Base-by-base conservation (phyloP, 23 tunicate genomes). In the Botrylloides violaceus region DNA sequence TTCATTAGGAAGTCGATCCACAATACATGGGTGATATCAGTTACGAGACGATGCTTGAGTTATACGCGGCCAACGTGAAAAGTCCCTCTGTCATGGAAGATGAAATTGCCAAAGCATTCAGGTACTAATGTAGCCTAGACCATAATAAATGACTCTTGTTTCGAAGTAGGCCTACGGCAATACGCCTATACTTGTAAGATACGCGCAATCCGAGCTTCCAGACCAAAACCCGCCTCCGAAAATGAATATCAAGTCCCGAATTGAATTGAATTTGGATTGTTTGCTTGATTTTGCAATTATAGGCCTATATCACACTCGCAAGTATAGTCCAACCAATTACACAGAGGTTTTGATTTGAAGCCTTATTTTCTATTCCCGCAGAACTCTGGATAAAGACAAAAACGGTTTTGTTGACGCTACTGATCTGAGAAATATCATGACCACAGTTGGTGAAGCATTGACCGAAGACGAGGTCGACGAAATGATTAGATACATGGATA, bases 391-490 rank as follows among this genome's bases (percentile, higher is more conserved):
- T 55, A 72, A 72, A 28, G 77, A 72, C 29, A 55, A 72, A 26
- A 57, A 72, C 1, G 77, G 77, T 7, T 72, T 72, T 32, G 25
- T 72, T 48, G 77, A 55, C 31, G 65, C 65, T 6, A 30, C 77
- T 28, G 65, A 72, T 39, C 70, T 72, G 4, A 29, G 77, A 32
- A 55, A 72, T 32, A 55, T 50, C 12, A 24, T 72, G 65, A 72
- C 77, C 0, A 50, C 65, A 15, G 30, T 50, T 0, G 77, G 77
- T 18, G 77, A 72, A 1, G 77, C 65, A 9, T 35, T 72, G n/a
- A 72, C 65, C 12, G 77, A 72, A 27, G 77, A 55, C 23, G 77
- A 72, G 31, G 77, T 72, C 19, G 77, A 72, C 70, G 77, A 72
- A 72, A 55, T 72, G 64, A 72, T 72, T 57, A 26, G 36, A 15